These are phyloP conservation scores for Neria commutata DNA, from an alignment of 2,888 invertebrate genomes.

Conservation along the genomic window DNA sequence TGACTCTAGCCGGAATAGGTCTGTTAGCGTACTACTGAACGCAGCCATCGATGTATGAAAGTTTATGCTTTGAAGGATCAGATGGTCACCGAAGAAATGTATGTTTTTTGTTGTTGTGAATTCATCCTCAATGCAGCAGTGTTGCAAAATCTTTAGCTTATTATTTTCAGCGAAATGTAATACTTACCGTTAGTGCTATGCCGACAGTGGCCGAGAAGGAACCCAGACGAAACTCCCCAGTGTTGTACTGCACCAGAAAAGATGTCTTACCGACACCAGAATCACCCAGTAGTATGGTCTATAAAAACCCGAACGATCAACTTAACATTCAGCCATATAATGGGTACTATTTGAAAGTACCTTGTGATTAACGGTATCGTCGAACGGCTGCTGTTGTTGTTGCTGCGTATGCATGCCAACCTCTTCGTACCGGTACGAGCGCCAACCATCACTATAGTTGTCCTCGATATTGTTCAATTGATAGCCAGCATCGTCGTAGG, in stretches of 20 bases:
- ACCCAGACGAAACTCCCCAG: constrained; percentile 87
- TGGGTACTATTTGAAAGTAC: constrained; percentile 53
- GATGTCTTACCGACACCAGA: constrained; percentile 95
- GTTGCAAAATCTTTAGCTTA: not conserved
- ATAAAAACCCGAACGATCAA: constrained; percentile 42
- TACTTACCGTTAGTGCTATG: constrained; percentile 91
- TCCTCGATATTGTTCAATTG: constrained; percentile 45
- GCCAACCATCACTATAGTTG: constrained; percentile 58
- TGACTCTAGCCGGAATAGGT: too few species aligned
- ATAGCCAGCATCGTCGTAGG: constrained; percentile 52
- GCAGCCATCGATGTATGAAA: too few species aligned
- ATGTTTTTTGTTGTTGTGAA: too few species aligned
- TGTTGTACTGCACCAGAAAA: constrained; percentile 90
- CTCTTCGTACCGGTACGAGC: constrained; percentile 60
- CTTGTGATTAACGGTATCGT: constrained; percentile 72
- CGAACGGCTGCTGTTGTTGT: constrained; percentile 46
- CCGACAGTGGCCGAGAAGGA: constrained; percentile 95
- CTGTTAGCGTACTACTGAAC: too few species aligned
- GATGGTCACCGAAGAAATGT: too few species aligned
- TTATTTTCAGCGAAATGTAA: too few species aligned
- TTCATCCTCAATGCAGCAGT: constrained; percentile 12
- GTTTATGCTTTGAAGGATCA: too few species aligned
- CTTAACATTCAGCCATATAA: not conserved
- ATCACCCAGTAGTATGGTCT: constrained; percentile 93
- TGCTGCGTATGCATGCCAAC: constrained; percentile 51